A percentile compares a stretch with the other conserved stretches of the same genome.
These are phyloP conservation scores for Pterocles burchelli DNA, from an alignment of 2,113 vertebrate genomes.

Conservation along the genomic window DNA sequence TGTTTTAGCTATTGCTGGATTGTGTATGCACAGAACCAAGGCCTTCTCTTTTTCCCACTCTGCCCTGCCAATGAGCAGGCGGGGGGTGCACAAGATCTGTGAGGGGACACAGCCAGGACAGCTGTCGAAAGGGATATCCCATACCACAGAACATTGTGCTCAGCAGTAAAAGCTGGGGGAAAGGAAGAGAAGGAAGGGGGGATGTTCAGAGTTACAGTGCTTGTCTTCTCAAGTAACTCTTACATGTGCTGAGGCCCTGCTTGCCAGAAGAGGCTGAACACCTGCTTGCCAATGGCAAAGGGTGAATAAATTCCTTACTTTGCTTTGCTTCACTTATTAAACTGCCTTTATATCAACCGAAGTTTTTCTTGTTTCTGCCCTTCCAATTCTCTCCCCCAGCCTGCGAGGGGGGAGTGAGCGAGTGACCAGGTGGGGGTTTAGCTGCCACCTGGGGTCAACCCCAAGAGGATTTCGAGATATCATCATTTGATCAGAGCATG, in stretches of 20 bases:
- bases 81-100: not conserved
- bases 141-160: fast-evolving
- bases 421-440: not conserved
- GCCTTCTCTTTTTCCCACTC: not conserved
- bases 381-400: not conserved
- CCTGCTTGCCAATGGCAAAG: not conserved
- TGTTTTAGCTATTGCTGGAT: not conserved
- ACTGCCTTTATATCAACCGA: not conserved
- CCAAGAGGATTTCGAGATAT: not conserved
- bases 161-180: not conserved
- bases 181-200: not conserved
- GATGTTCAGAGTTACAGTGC: not conserved
- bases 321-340: not conserved
- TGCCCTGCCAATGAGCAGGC: not conserved
- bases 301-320: not conserved
- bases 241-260: not conserved
- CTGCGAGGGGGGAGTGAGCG: not conserved
- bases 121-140: not conserved
- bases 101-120: not conserved
- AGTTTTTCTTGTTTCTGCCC: not conserved
- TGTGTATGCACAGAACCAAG: not conserved
- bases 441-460: not conserved
- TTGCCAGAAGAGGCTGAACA: not conserved
- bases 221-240: not conserved
- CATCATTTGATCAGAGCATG: fast-evolving